Percentiles rank a stretch among this genome's conserved stretches.
Evolutionary conservation across 2,888 invertebrate species (phyloP).

Genomic region (Temnothorax ravouxi): DNA sequence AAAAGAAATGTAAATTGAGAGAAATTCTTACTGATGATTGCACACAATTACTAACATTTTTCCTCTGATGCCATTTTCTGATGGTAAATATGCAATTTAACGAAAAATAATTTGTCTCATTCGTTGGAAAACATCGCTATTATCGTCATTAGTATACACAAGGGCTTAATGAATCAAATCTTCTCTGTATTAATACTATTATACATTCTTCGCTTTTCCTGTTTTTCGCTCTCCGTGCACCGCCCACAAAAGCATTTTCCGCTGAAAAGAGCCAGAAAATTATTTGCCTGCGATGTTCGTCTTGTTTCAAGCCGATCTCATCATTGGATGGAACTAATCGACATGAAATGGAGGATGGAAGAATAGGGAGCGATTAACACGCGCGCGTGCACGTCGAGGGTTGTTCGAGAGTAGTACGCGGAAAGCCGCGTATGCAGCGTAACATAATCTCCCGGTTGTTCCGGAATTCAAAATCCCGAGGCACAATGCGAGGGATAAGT

Average conservation of each 20-base stretch:
- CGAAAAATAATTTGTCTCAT: not conserved
- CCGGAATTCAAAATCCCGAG: slow-evolving; percentile 66
- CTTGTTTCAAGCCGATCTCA: slow-evolving; percentile 68
- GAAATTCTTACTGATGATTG: not conserved
- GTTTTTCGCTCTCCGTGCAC: not conserved
- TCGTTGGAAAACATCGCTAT: not conserved
- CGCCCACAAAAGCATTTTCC: slow-evolving; percentile 56
- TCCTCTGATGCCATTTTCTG: not conserved
- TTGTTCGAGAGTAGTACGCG: slow-evolving; percentile 20
- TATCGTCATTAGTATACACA: slow-evolving; percentile 5
- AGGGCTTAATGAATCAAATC: slow-evolving; percentile 16
- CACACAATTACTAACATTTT: not conserved
- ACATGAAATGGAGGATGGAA: slow-evolving; percentile 35
- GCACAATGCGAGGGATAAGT: not conserved
- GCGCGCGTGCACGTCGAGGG: slow-evolving; percentile 11
- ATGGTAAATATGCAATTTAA: not conserved
- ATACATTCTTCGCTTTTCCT: not conserved
- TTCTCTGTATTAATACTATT: slow-evolving; percentile 4
- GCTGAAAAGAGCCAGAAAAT: slow-evolving; percentile 61
- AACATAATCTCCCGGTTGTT: slow-evolving; percentile 65
- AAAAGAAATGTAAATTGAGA: not conserved
- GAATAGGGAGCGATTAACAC: slow-evolving; percentile 36
- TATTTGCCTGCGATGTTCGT: slow-evolving; percentile 55
- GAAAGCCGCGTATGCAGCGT: slow-evolving; percentile 65
- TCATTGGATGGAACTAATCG: slow-evolving; percentile 66